phyloP scores from a whole-genome alignment of 2,888 invertebrate species.

The Drosophila hawaiiensis region DNA sequence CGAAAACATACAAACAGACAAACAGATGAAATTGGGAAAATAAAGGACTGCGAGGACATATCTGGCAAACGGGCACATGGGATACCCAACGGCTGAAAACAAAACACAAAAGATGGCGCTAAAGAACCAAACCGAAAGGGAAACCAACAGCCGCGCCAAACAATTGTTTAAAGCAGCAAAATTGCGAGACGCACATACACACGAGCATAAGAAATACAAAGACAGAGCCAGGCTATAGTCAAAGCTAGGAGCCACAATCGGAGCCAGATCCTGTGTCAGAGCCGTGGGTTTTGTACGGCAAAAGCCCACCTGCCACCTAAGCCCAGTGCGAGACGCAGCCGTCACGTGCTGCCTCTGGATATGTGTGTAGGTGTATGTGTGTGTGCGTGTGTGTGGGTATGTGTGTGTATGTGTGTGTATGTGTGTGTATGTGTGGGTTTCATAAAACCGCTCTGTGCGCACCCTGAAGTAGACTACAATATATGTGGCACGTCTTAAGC shows the following conservation, averaged over 20 bases:
- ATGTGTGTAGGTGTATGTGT: slow-evolving; percentile 6
- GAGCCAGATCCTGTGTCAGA: slow-evolving; percentile 24
- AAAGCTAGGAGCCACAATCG: slow-evolving; percentile 26
- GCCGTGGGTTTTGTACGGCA: slow-evolving; percentile 36
- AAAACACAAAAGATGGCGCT: slow-evolving; percentile 34
- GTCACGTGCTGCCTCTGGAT: slow-evolving; percentile 56
- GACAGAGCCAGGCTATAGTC: slow-evolving; percentile 30
- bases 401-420: not conserved
- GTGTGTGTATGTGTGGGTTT: slow-evolving; percentile 15
- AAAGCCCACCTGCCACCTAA: slow-evolving; percentile 59
- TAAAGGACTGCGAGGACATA: not conserved
- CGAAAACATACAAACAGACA: slow-evolving; percentile 6
- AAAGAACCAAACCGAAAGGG: slow-evolving; percentile 35
- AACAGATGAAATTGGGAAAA: slow-evolving; percentile 10
- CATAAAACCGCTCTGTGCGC: slow-evolving; percentile 49
- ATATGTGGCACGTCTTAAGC: slow-evolving; percentile 68
- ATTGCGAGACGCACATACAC: slow-evolving; percentile 55
- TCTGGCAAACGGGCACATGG: slow-evolving; percentile 33
- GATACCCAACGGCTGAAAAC: slow-evolving; percentile 12
- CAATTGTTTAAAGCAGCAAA: slow-evolving; percentile 71
- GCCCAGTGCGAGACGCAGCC: slow-evolving; percentile 37
- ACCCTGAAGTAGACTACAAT: slow-evolving; percentile 62
- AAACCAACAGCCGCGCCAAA: slow-evolving; percentile 37
- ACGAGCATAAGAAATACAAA: slow-evolving; percentile 31
- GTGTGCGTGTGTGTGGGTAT: not conserved